These are phyloP conservation scores for Pachliopta kotzebuea DNA, from an alignment of 2,888 invertebrate species.

Conservation along the genomic window DNA sequence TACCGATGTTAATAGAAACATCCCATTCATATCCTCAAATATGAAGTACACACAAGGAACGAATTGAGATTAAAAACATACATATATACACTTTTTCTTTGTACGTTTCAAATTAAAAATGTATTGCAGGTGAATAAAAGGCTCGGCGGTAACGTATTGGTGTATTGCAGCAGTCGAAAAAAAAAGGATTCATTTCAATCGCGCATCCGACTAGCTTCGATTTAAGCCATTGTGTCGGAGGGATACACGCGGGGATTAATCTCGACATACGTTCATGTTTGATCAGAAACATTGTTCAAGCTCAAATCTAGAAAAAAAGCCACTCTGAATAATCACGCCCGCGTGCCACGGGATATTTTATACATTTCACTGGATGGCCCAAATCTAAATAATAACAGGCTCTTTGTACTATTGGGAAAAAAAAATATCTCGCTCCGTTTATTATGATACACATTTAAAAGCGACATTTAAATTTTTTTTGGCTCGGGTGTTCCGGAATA, in stretches of 20 bases:
- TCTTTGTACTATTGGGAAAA: slow-evolving; percentile 7
- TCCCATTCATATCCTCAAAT: not conserved
- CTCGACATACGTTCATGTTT: slow-evolving; percentile 21
- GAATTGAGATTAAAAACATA: slow-evolving; percentile 13
- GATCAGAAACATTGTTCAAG: slow-evolving; percentile 28
- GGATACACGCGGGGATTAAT: slow-evolving; percentile 23
- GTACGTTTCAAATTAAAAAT: slow-evolving; percentile 24
- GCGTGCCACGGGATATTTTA: slow-evolving; percentile 7
- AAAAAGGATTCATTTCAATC: slow-evolving; percentile 28
- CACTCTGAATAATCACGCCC: slow-evolving; percentile 22
- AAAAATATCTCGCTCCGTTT: slow-evolving; percentile 1
- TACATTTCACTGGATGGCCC: slow-evolving; percentile 8
- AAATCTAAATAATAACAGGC: slow-evolving; percentile 6
- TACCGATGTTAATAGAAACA: too few relatives aligned
- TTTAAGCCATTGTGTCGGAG: slow-evolving; percentile 25
- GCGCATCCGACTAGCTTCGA: slow-evolving; percentile 18
- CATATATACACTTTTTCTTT: not conserved
- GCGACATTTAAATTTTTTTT: not conserved
- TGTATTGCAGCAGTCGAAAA: slow-evolving; percentile 22
- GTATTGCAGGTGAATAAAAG: slow-evolving; percentile 14
- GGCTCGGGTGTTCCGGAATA: not conserved
- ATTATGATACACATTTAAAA: not conserved
- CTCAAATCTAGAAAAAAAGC: slow-evolving; percentile 27
- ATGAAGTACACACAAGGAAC: not conserved
- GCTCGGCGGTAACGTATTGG: slow-evolving; percentile 17